Conservation (phyloP, 2,113 vertebrate genomes). For the Entomyzon cyanotis region DNA sequence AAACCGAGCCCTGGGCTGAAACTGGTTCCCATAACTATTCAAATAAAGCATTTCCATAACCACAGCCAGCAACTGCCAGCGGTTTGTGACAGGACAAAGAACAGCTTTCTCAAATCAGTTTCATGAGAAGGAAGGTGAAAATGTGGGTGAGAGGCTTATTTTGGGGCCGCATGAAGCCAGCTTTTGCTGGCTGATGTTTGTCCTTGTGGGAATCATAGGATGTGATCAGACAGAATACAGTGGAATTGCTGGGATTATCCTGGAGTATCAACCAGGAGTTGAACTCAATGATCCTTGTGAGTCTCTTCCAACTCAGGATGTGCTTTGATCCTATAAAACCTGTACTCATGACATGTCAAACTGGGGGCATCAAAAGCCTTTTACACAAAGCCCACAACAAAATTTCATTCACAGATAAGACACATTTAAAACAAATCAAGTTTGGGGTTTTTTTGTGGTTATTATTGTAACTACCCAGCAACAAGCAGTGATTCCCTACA, state of each 20-base stretch:
- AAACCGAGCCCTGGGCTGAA: background rate
- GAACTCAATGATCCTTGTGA: rapidly evolving
- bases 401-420: background rate
- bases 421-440: background rate
- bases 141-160: background rate
- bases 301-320: background rate
- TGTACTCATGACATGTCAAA: background rate
- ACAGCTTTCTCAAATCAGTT: background rate
- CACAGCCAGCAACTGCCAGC: background rate
- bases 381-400: background rate
- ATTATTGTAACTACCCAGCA: background rate
- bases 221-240: background rate
- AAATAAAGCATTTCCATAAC: background rate
- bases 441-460: too few species aligned
- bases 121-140: background rate
- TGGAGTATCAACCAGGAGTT: background rate
- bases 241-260: background rate
- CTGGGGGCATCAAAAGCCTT: background rate
- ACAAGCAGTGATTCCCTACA: background rate
- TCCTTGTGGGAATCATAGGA: background rate
- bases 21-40: background rate
- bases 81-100: background rate
- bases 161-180: background rate
- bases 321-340: background rate
- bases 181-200: background rate